A percentile compares a stretch with the other conserved stretches of the same genome.
Conservation (phyloP, 2,113 vertebrate species). For the Brienomyrus longianalis region DNA sequence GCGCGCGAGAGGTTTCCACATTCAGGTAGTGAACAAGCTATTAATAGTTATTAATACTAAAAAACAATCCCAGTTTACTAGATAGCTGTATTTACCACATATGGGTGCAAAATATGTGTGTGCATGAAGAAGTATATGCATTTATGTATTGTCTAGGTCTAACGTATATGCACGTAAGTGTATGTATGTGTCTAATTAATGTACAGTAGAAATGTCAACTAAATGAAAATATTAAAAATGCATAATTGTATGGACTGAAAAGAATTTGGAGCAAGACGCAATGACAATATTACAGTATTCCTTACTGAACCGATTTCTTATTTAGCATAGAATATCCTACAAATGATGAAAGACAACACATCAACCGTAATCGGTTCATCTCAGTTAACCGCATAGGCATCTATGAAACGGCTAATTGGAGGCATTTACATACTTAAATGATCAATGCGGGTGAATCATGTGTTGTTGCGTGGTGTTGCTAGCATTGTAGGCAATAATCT, state of each 20-base stretch:
- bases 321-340: neutral
- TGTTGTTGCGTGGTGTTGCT: neutral
- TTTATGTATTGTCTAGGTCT: neutral
- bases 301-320: too few relatives aligned
- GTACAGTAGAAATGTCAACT: neutral
- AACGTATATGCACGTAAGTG: neutral
- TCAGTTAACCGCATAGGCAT: neutral
- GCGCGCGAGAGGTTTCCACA: neutral
- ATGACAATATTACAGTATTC: neutral
- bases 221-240: neutral
- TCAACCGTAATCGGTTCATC: neutral
- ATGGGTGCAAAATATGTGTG: neutral
- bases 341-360: neutral
- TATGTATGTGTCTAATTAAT: neutral
- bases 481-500: neutral
- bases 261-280: neutral
- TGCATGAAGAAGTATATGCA: neutral
- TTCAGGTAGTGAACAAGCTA: neutral
- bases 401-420: neutral
- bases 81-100: neutral
- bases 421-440: neutral
- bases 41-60: neutral
- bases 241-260: neutral
- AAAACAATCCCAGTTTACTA: neutral
- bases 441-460: neutral